phyloP scores from a whole-genome alignment of 1,140 invertebrate species.

The Danaus plexippus region DNA sequence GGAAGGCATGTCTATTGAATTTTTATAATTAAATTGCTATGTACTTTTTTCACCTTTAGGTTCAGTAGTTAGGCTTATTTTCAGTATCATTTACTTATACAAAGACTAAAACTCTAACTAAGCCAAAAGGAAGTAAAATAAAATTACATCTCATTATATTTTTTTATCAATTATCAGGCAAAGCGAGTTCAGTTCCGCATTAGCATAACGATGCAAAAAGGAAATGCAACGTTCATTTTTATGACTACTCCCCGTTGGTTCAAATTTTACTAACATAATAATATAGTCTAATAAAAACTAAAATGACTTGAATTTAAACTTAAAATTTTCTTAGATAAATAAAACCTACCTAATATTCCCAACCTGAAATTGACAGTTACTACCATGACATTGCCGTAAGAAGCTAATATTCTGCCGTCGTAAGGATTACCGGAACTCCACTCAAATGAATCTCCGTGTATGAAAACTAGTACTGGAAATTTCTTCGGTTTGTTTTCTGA shows the following conservation, averaged over 20 bases:
- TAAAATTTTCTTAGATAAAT: not conserved
- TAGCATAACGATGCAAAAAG: no score
- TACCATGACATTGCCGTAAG: constrained; percentile 92
- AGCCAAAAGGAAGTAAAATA: no score
- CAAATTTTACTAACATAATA: constrained; percentile 21
- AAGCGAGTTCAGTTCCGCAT: no score
- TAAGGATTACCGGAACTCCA: constrained; percentile 95
- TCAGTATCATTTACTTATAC: no score
- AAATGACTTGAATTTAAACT: no score
- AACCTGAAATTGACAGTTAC: constrained; percentile 94
- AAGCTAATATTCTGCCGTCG: constrained; percentile 89
- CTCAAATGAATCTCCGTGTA: constrained; percentile 93
- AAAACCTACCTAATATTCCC: constrained; percentile 86
- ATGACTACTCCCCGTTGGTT: no score
- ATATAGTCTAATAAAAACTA: constrained; percentile 79
- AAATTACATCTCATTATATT: not conserved
- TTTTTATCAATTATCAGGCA: constrained; percentile 1
- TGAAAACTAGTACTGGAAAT: constrained; percentile 88
- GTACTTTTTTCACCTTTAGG: no score
- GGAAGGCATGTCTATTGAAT: no score
- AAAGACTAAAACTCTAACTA: no score
- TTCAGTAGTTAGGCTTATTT: no score
- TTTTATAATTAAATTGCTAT: no score
- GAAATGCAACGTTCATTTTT: no score
- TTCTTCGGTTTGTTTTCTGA: constrained; percentile 72